Conservation (phyloP, 2,797 vertebrate species). For the Diglossa cyanea region DNA sequence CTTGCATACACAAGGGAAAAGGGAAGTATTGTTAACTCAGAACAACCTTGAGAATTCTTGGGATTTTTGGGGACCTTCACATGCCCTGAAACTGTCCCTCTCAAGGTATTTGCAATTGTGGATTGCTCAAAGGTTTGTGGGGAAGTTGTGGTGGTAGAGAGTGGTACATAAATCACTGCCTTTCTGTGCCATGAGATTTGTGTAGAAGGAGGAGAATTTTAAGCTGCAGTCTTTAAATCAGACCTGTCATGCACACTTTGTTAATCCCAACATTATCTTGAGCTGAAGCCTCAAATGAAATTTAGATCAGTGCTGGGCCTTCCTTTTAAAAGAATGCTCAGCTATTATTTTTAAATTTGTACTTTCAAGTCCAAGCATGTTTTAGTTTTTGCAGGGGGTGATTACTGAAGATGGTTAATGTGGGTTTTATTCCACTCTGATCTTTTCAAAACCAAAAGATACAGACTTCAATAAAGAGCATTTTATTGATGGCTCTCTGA, state of each 20-base stretch:
- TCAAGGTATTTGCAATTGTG: fast-evolving
- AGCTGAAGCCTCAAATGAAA: background rate
- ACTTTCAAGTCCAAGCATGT: background rate
- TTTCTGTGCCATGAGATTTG: background rate
- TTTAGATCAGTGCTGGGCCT: background rate
- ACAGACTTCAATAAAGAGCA: background rate
- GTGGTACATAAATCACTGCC: background rate
- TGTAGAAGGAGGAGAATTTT: background rate
- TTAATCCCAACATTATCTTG: background rate
- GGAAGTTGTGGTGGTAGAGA: background rate
- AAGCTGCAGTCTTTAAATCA: background rate
- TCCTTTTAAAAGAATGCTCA: background rate
- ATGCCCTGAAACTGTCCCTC: background rate
- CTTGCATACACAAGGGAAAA: fast-evolving
- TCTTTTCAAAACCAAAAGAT: background rate
- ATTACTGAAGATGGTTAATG: background rate
- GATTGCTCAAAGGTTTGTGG: background rate
- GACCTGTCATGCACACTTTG: background rate
- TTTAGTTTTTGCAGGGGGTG: background rate
- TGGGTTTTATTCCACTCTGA: background rate
- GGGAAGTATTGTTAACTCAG: fast-evolving
- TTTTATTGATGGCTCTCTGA: background rate
- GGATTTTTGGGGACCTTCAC: background rate
- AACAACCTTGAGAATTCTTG: background rate
- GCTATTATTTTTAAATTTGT: background rate